Percentiles rank a stretch among this genome's conserved stretches.
Conservation (phyloP, 2,113 vertebrate genomes). For the Chelonoidis abingdonii region DNA sequence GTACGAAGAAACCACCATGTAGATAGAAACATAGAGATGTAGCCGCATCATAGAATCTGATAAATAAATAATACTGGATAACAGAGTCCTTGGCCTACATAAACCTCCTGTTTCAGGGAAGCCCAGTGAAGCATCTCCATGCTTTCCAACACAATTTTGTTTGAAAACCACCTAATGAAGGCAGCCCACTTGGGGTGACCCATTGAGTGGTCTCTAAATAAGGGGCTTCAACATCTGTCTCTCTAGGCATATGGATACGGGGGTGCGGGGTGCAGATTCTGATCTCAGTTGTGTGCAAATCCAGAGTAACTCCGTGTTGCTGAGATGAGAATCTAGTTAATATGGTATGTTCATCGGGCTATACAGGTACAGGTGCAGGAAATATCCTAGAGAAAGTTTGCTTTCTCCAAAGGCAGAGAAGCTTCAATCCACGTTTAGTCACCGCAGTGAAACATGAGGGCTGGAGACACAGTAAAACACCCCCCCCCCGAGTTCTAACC, state of each 20-base stretch:
- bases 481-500: neutral
- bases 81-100: neutral
- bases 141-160: neutral
- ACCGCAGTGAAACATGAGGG: neutral
- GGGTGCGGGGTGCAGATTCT: neutral
- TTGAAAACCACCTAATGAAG: constrained; percentile 43
- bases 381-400: neutral
- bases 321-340: constrained; percentile 29
- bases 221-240: constrained; percentile 44
- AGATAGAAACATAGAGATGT: neutral
- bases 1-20: neutral
- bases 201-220: constrained; percentile 35
- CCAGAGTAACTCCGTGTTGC: constrained; percentile 14
- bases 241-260: neutral
- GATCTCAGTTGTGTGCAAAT: constrained; percentile 46
- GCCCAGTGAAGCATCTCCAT: neutral
- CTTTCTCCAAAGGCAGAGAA: neutral
- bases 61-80: neutral
- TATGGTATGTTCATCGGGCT: constrained; percentile 47
- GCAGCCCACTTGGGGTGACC: constrained; percentile 33
- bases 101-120: neutral
- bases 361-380: constrained; percentile 31
- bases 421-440: neutral
- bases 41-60: neutral
- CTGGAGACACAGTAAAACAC: neutral